phyloP scores from a whole-genome alignment of 2,113 vertebrate genomes.

The Cricetomys ansorgei region DNA sequence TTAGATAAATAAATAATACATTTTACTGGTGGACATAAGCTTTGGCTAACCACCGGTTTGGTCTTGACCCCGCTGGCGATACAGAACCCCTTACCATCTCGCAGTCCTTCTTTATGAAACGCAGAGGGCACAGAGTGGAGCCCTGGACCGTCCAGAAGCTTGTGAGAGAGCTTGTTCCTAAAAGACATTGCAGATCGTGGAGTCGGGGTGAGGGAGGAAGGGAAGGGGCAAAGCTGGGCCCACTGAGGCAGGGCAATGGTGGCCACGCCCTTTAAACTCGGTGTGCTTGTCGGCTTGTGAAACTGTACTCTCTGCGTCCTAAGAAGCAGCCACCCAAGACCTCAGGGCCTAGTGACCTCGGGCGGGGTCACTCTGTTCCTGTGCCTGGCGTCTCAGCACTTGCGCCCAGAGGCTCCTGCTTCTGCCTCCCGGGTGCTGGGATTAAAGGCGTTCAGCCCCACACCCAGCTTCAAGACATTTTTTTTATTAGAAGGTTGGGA shows the following conservation, averaged over 20 bases:
- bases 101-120: not conserved
- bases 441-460: not conserved
- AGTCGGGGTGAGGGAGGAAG: not conserved
- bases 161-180: not conserved
- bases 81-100: not conserved
- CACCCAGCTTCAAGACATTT: too few relatives aligned
- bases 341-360: not conserved
- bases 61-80: not conserved
- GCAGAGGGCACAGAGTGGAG: not conserved
- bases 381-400: not conserved
- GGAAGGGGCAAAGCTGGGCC: accelerated
- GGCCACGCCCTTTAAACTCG: not conserved
- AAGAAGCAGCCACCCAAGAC: not conserved
- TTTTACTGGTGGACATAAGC: not conserved
- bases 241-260: not conserved
- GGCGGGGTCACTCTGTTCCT: not conserved
- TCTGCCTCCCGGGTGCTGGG: not conserved
- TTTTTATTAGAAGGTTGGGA: not conserved
- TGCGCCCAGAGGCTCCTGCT: not conserved
- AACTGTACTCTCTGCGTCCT: not conserved
- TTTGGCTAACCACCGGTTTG: not conserved
- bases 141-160: not conserved
- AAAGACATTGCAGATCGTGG: not conserved
- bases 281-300: not conserved
- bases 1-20: too few relatives aligned